Conservation (phyloP, 2,888 invertebrate species). For the Dioctria rufipes region DNA sequence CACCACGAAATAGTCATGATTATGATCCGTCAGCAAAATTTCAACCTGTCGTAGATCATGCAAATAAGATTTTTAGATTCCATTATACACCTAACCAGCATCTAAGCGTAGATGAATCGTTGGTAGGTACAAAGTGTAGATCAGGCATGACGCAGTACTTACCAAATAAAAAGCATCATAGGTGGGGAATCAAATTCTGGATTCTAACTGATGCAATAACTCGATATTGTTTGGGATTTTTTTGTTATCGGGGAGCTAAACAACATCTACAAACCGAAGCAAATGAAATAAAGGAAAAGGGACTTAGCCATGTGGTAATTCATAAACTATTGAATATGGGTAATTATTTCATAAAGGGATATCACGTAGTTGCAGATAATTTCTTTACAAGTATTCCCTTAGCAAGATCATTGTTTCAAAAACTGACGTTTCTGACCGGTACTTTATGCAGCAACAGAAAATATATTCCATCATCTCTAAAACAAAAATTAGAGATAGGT, state of each 20-base stretch:
- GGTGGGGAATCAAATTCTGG: constrained; percentile 20
- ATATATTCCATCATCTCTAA: too few species aligned
- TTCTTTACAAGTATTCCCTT: constrained; percentile 17
- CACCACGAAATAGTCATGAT: too few species aligned
- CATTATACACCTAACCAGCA: too few species aligned
- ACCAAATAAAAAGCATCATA: too few species aligned
- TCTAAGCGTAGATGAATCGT: too few species aligned
- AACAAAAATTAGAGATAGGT: too few species aligned
- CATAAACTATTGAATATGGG: constrained; percentile 30
- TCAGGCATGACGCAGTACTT: too few species aligned
- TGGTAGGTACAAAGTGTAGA: too few species aligned
- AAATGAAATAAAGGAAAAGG: constrained; percentile 14
- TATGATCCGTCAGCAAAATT: too few species aligned
- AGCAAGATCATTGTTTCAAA: background rate
- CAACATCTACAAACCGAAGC: background rate
- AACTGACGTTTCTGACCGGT: background rate
- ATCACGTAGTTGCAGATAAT: background rate
- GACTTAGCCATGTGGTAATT: constrained; percentile 8
- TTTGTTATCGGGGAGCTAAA: background rate
- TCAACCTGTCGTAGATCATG: too few species aligned
- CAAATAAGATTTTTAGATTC: too few species aligned
- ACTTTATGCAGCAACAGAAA: constrained; percentile 23
- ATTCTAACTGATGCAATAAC: constrained; percentile 12
- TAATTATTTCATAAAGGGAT: constrained; percentile 24
- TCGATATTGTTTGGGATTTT: background rate